These are phyloP conservation scores for Lacerta viridis DNA, from an alignment of 2,797 vertebrate species.

Conservation along the genomic window DNA sequence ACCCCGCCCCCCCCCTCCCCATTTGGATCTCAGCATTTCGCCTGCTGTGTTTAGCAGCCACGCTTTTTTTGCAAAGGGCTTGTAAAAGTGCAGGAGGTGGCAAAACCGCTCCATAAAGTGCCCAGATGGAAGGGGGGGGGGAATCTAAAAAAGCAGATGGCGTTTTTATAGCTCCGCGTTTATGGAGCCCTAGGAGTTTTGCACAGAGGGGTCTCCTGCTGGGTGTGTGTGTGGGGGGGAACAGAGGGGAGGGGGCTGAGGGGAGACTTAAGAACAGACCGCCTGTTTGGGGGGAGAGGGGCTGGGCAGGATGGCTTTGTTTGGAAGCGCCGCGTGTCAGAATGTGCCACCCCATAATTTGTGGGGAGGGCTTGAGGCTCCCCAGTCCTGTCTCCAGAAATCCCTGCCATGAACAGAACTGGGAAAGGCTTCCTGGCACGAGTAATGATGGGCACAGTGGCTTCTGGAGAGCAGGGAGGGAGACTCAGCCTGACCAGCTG, in stretches of 20 bases:
- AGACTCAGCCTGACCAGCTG: too few relatives aligned
- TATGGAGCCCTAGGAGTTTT: slow-evolving; percentile 5
- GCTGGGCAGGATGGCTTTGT: not conserved
- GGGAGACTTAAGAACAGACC: rapidly evolving
- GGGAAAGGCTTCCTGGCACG: too few relatives aligned
- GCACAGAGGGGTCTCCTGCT: not conserved
- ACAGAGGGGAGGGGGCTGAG: not conserved
- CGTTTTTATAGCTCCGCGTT: not conserved
- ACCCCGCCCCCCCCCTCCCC: too few relatives aligned
- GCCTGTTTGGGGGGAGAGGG: not conserved
- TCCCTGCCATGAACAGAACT: too few relatives aligned
- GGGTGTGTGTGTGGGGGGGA: not conserved
- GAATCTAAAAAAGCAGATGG: slow-evolving; percentile 56
- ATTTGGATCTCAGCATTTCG: not conserved
- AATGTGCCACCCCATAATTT: too few relatives aligned
- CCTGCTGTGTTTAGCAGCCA: not conserved
- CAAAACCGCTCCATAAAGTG: slow-evolving; percentile 27
- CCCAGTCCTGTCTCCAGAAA: too few relatives aligned
- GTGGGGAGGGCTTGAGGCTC: too few relatives aligned
- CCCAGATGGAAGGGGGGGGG: slow-evolving; percentile 44
- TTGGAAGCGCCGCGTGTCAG: too few relatives aligned
- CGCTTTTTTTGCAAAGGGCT: not conserved
- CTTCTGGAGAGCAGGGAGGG: too few relatives aligned
- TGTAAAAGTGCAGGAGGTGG: slow-evolving; percentile 9
- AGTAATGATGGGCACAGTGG: too few relatives aligned